Conservation (phyloP, 1,140 invertebrate genomes). For the Lethrus apterus region DNA sequence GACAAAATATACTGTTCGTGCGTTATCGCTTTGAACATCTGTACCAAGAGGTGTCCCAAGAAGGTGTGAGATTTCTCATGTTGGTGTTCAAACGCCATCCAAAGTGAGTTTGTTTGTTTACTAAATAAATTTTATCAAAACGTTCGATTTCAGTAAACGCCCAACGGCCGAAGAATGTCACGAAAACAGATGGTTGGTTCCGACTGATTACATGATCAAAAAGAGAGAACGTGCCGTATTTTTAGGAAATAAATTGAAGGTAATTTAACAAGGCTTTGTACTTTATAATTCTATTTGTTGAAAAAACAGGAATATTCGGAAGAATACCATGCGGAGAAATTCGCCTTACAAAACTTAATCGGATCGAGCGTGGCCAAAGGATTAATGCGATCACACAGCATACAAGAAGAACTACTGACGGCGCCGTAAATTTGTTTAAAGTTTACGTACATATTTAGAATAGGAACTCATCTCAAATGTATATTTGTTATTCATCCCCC, state of each 20-base stretch:
- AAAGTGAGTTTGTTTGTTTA: constrained; percentile 51
- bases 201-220: constrained; percentile 87
- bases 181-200: constrained; percentile 90
- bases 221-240: constrained; percentile 85
- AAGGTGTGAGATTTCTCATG: constrained; percentile 91
- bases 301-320: constrained; percentile 63
- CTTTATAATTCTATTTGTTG: constrained; percentile 15
- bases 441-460: too few relatives aligned
- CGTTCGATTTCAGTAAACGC: constrained; percentile 66
- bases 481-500: too few relatives aligned
- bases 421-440: constrained; percentile 42
- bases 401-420: constrained; percentile 71
- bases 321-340: constrained; percentile 60
- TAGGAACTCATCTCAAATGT: too few relatives aligned
- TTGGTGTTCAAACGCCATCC: constrained; percentile 89
- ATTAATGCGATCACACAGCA: constrained; percentile 67
- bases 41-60: constrained; percentile 89
- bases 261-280: constrained; percentile 33
- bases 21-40: constrained; percentile 91
- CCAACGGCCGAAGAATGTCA: constrained; percentile 88
- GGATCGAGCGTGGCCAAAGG: neutral
- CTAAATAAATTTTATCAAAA: constrained; percentile 1
- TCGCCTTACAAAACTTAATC: neutral
- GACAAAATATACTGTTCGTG: constrained; percentile 86
- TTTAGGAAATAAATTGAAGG: constrained; percentile 71